phyloP scores from a whole-genome alignment of 2,113 vertebrate species.

The Peucedramus taeniatus region DNA sequence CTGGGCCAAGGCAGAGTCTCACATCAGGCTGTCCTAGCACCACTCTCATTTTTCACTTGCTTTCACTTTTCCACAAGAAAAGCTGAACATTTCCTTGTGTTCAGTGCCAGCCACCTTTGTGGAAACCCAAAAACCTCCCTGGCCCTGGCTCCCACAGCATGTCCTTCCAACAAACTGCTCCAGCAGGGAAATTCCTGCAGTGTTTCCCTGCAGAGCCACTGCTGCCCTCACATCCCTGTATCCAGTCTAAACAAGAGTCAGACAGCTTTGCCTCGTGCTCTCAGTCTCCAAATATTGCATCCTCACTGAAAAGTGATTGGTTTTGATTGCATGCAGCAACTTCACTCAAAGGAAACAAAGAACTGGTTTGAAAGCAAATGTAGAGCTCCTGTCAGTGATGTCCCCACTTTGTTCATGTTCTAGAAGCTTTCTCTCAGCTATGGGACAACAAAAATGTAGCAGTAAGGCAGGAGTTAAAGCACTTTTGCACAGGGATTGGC shows the following conservation, averaged over 20 bases:
- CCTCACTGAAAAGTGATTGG: neutral
- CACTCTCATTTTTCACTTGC: neutral
- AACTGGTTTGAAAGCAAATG: neutral
- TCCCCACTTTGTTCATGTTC: neutral
- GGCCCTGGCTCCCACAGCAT: rapidly evolving
- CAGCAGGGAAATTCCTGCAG: neutral
- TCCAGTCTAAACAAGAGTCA: neutral
- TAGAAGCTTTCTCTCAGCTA: neutral
- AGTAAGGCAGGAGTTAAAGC: neutral
- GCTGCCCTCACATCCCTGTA: neutral
- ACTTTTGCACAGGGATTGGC: neutral
- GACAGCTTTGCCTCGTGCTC: neutral
- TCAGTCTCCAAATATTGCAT: neutral
- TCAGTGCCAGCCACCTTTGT: neutral
- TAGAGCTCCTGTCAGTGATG: neutral
- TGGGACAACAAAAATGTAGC: neutral
- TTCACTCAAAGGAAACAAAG: neutral
- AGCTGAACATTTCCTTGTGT: neutral
- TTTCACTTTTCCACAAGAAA: neutral
- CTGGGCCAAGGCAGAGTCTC: neutral
- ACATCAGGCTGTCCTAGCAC: neutral
- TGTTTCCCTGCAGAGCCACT: neutral
- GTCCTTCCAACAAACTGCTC: neutral
- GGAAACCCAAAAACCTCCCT: neutral
- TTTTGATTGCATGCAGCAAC: neutral